Conservation (phyloP, 2,113 vertebrate species). For the Hystrix brachyura region DNA sequence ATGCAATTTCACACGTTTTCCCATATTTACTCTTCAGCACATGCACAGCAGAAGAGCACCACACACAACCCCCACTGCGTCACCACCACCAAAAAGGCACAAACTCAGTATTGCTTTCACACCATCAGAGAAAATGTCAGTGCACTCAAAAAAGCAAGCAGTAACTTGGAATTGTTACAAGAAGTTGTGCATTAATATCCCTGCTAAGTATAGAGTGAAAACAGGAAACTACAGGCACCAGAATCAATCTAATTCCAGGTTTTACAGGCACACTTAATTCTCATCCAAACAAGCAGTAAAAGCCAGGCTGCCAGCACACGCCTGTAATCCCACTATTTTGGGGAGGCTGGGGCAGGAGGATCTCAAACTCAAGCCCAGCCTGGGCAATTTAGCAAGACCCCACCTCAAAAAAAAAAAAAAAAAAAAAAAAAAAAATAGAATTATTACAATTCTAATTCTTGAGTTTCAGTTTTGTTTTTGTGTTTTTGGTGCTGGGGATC, state of each 20-base stretch:
- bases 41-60: not conserved
- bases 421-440: not conserved
- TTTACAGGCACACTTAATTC: not conserved
- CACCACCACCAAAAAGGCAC: constrained; percentile 17
- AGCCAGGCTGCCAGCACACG: not conserved
- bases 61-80: not conserved
- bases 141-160: constrained; percentile 50
- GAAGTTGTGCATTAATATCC: constrained; percentile 14
- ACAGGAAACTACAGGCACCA: constrained; percentile 22
- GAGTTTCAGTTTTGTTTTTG: not conserved
- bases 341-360: too few relatives aligned
- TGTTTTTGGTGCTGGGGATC: too few relatives aligned
- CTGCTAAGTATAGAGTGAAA: constrained; percentile 42
- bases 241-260: not conserved
- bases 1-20: not conserved
- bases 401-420: too few relatives aligned
- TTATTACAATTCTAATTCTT: constrained; percentile 21
- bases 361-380: too few relatives aligned
- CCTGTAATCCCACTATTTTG: too few relatives aligned
- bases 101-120: not conserved
- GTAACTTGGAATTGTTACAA: constrained; percentile 21
- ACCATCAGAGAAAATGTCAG: constrained; percentile 35
- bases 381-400: too few relatives aligned
- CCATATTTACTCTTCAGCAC: not conserved
- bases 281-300: not conserved